phyloP scores from a whole-genome alignment of 1,140 invertebrate genomes.

The Nasonia longicornis region DNA sequence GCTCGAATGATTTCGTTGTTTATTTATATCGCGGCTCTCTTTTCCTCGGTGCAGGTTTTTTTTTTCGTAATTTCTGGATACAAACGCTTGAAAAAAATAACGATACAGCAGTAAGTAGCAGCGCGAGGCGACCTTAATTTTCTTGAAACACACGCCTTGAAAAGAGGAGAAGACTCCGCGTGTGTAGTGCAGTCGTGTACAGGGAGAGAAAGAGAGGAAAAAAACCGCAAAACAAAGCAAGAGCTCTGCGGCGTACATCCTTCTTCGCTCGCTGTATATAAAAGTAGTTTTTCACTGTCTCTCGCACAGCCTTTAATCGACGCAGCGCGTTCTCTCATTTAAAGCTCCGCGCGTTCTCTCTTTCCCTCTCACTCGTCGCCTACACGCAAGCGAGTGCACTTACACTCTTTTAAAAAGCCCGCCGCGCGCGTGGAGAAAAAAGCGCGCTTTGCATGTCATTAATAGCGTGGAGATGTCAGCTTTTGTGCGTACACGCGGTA shows the following conservation, averaged over 20 bases:
- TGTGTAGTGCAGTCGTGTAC: neutral
- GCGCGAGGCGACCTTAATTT: no score
- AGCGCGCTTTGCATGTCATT: neutral
- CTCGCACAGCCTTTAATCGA: neutral
- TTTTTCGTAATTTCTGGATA: no score
- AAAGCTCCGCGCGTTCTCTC: neutral
- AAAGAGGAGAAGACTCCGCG: no score
- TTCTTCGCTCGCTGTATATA: neutral
- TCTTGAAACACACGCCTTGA: no score
- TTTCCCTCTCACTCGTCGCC: neutral
- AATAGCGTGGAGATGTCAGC: neutral
- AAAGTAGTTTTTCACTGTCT: conserved; percentile 3
- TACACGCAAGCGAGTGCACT: neutral
- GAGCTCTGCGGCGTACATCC: neutral
- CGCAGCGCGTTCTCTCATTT: neutral
- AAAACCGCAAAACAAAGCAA: neutral
- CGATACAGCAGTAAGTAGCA: no score
- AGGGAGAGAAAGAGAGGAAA: neutral
- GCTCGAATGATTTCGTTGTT: no score
- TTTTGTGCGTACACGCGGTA: neutral
- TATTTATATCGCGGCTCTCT: no score
- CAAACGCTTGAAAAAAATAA: no score
- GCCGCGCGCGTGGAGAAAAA: neutral
- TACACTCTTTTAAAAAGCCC: neutral
- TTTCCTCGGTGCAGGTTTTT: no score